Evolutionary conservation across 2,113 vertebrate genomes (phyloP).

Genomic region (Anser cygnoides): DNA sequence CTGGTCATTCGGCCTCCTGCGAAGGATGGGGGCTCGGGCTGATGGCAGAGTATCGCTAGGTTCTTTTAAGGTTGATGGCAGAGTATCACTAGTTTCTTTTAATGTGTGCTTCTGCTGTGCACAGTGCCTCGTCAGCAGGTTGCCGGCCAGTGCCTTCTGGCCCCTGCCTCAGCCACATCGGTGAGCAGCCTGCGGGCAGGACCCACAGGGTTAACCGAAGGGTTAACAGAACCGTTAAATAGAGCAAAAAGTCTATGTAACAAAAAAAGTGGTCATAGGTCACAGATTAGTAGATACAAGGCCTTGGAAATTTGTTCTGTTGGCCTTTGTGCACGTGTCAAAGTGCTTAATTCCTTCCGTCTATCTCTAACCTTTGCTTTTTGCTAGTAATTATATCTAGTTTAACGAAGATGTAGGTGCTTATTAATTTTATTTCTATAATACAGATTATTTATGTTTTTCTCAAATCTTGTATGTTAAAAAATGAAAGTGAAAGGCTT

Average conservation of each 20-base stretch:
- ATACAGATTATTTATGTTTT: not conserved
- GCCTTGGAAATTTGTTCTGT: accelerated
- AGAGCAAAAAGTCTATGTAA: not conserved
- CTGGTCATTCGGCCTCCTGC: no score
- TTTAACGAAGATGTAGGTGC: not conserved
- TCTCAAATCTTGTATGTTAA: not conserved
- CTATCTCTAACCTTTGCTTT: not conserved
- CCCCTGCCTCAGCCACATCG: no score
- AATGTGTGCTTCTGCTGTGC: no score
- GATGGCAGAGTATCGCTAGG: no score
- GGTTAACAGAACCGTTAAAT: not conserved
- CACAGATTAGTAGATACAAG: not conserved
- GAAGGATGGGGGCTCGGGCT: no score
- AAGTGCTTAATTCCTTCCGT: accelerated
- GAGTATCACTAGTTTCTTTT: no score
- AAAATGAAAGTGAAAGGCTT: not conserved
- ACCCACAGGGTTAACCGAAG: not conserved
- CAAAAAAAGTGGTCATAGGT: accelerated
- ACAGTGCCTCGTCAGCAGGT: not conserved
- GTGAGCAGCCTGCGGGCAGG: accelerated
- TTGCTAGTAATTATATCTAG: not conserved
- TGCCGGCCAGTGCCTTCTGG: accelerated
- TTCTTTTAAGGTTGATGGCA: no score
- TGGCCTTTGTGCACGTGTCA: not conserved
- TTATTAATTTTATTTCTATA: not conserved